Conservation (phyloP, 2,888 invertebrate genomes). For the Agriopis aurantiaria region DNA sequence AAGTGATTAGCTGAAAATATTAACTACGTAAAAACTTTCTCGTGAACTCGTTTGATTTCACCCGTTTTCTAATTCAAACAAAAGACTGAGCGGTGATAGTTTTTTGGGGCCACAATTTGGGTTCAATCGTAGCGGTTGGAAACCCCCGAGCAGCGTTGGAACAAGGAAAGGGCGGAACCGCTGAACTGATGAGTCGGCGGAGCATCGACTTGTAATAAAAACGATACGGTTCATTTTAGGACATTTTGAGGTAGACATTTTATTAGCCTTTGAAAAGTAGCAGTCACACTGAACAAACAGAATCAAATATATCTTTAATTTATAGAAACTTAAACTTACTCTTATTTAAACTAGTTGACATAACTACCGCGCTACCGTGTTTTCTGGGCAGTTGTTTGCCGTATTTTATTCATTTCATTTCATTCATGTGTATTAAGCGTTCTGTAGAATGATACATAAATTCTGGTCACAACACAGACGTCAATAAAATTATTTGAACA, state of each 20-base stretch:
- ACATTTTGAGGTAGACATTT: constrained; percentile 19
- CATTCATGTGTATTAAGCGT: too few species aligned
- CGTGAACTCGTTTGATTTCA: neutral
- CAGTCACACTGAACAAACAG: neutral
- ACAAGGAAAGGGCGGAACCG: constrained; percentile 57
- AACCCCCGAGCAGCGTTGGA: constrained; percentile 42
- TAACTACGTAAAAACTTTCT: too few species aligned
- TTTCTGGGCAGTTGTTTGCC: too few species aligned
- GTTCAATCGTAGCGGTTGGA: constrained; percentile 46
- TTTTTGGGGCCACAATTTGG: constrained; percentile 29
- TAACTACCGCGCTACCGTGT: too few species aligned
- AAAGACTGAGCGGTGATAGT: constrained; percentile 28
- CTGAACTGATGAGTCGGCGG: constrained; percentile 52
- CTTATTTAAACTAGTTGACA: too few species aligned
- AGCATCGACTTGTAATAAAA: constrained; percentile 59
- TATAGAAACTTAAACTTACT: too few species aligned
- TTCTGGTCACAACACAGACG: too few species aligned
- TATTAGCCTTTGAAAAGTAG: constrained; percentile 10
- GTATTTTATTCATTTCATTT: too few species aligned
- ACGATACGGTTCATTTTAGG: constrained; percentile 43
- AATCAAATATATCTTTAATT: too few species aligned
- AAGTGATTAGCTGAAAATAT: too few species aligned
- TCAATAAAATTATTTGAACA: too few species aligned
- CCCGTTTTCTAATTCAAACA: neutral
- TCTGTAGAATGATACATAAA: too few species aligned